phyloP scores from a whole-genome alignment of 2,888 invertebrate species.

The Baccha elongata region DNA sequence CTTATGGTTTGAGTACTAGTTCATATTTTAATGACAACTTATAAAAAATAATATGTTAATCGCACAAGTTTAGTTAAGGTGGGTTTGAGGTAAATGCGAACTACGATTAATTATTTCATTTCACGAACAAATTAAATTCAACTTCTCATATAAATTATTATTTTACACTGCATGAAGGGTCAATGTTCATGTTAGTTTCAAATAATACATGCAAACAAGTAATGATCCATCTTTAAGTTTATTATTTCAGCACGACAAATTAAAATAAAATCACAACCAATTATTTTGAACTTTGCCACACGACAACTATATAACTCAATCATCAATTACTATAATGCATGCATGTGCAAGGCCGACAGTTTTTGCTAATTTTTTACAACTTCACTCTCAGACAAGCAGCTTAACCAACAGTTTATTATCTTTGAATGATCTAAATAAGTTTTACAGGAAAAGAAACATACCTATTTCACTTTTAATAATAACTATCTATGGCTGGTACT shows the following conservation, averaged over 20 bases:
- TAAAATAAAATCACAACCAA: background rate
- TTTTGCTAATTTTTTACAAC: background rate
- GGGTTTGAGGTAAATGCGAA: background rate
- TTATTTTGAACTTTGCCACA: constrained; percentile 43
- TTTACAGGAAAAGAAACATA: background rate
- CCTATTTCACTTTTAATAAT: background rate
- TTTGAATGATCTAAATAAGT: background rate
- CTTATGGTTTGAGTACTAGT: background rate
- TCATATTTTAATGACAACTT: background rate
- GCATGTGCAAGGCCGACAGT: background rate
- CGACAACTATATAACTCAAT: background rate
- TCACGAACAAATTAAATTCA: background rate
- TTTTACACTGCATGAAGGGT: background rate
- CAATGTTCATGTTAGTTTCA: background rate
- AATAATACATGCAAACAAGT: background rate
- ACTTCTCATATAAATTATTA: background rate
- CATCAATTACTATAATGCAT: background rate
- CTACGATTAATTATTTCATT: background rate
- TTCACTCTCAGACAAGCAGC: background rate
- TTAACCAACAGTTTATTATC: constrained; percentile 14
- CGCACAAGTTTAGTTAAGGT: background rate
- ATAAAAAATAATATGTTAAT: background rate
- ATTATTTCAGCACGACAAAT: background rate
- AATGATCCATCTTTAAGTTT: background rate
- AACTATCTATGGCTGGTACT: background rate